phyloP scores from a whole-genome alignment of 2,113 vertebrate genomes.

The Eonycteris spelaea region DNA sequence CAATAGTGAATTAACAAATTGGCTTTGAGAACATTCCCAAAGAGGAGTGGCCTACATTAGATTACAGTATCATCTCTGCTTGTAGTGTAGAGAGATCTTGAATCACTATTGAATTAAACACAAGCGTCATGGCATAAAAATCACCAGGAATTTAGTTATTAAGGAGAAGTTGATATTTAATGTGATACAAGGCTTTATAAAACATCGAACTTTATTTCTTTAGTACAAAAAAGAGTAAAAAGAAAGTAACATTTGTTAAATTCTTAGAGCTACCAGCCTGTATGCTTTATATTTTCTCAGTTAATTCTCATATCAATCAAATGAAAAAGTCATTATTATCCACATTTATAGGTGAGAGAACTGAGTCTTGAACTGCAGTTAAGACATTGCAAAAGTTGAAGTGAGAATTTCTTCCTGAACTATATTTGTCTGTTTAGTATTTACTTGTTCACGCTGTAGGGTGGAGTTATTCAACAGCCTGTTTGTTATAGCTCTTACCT shows the following conservation, averaged over 20 bases:
- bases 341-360: neutral
- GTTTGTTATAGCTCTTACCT: neutral
- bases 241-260: conserved; percentile 4
- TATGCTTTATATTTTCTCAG: neutral
- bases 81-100: neutral
- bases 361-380: neutral
- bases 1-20: neutral
- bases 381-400: neutral
- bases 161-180: conserved; percentile 60
- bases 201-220: conserved; percentile 34
- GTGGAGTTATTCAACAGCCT: neutral
- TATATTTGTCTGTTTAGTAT: neutral
- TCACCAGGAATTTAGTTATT: conserved; percentile 46
- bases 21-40: neutral
- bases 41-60: neutral
- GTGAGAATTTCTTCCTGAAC: neutral
- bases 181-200: neutral
- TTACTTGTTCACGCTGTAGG: neutral
- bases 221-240: neutral
- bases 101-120: conserved; percentile 34
- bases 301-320: neutral
- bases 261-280: neutral
- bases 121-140: conserved; percentile 40
- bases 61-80: neutral
- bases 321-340: neutral